Conservation (phyloP, 2,888 invertebrate genomes). For the Salticus scenicus region DNA sequence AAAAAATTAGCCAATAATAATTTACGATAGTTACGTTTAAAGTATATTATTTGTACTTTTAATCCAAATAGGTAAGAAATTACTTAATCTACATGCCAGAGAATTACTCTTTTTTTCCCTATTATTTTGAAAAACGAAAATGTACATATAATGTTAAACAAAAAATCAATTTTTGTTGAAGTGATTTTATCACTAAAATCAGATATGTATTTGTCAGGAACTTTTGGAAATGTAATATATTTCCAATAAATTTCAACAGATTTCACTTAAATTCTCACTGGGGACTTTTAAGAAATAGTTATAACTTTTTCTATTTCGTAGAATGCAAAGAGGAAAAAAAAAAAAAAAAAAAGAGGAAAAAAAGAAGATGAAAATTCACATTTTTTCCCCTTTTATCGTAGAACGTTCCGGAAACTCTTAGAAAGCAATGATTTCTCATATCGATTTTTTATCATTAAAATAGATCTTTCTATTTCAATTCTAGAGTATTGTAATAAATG, state of each 20-base stretch:
- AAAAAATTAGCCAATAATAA: no score
- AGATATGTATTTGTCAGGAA: no score
- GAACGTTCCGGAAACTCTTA: conserved; percentile 21
- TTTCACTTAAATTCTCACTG: not conserved
- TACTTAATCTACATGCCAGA: no score
- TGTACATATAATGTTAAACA: no score
- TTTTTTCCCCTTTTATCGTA: not conserved
- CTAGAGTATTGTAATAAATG: not conserved
- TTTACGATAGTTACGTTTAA: no score
- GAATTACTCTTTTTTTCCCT: no score
- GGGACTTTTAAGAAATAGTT: not conserved
- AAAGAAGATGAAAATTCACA: no score
- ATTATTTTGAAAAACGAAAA: no score
- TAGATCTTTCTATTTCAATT: not conserved
- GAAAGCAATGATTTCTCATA: conserved; percentile 35
- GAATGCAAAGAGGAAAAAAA: not conserved
- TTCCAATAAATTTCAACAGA: not conserved
- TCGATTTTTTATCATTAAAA: conserved; percentile 23
- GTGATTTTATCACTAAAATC: no score
- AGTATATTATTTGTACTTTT: no score
- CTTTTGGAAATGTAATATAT: not conserved
- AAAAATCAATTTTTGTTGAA: no score
- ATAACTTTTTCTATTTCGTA: not conserved
- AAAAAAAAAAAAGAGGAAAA: not conserved
- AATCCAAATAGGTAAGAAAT: no score